These are phyloP conservation scores for Apeltes quadracus DNA, from an alignment of 2,113 vertebrate species.

Conservation along the genomic window DNA sequence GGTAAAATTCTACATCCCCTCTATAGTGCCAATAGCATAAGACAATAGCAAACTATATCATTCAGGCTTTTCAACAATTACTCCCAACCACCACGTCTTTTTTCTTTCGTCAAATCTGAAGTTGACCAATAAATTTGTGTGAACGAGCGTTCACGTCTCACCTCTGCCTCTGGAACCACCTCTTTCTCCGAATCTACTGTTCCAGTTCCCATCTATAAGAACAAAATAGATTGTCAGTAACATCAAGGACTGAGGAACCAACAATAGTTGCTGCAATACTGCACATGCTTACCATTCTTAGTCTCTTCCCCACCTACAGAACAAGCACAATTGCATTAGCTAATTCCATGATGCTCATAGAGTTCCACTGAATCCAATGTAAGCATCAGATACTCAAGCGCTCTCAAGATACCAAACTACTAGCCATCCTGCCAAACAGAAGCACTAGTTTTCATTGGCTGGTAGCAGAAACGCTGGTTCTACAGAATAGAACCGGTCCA, in stretches of 20 bases:
- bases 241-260: rapidly evolving
- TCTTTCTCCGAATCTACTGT: conserved; percentile 8
- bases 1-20: too few species aligned
- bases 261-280: rapidly evolving
- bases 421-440: background rate
- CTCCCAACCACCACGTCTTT: background rate
- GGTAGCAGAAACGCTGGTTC: too few species aligned
- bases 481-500: too few species aligned
- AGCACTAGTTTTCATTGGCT: too few species aligned
- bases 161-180: conserved; percentile 66
- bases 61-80: background rate
- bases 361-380: background rate
- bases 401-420: background rate
- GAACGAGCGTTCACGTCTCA: conserved; percentile 6
- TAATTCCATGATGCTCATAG: background rate
- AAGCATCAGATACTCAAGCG: background rate
- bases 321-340: background rate
- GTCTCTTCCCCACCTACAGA: conserved; percentile 22
- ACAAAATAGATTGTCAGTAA: background rate
- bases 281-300: background rate
- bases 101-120: background rate
- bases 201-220: conserved; percentile 23
- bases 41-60: too few species aligned
- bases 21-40: background rate
- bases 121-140: background rate